Evolutionary conservation across 2,113 vertebrate genomes (phyloP), one percentile per base, ranked within the genome.

Genomic region (Pleuronectes platessa): DNA sequence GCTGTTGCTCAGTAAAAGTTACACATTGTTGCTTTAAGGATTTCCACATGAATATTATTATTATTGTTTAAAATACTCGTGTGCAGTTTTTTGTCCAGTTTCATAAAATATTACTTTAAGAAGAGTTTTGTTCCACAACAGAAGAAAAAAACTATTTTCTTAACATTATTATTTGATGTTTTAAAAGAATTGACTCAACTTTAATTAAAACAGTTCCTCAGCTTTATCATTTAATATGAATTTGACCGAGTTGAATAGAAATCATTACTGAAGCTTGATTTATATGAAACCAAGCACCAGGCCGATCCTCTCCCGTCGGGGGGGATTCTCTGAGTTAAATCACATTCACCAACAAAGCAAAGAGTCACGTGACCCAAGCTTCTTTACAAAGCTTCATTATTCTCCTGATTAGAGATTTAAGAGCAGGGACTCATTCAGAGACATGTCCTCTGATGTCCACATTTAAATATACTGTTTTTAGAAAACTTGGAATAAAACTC

Each of bases 211-310:
- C 49, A 74, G 66, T 76, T 74, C 27, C 35, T 8, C 2, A 14
- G 12, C 68, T 78, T 79, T 68, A 79, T 84, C 27, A 68, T 76
- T 79, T 74, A 71, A 71, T 69, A 69, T 72, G 76, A 74, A 63
- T 60, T 68, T 42, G 56, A 18, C 27, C 7, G 64, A 74, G 24
- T 65, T 31, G 15, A 81, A 83, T 65, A 54, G 23, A 72, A 89
- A 63, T 67, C 17, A 61, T 81, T 45, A 67, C 8, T 5, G 3
- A 65, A 59, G 58, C 23, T 11, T 70, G 76, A 78, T 79, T 76
- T 77, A 71, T 84, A 26, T 76, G 45, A 79, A 71, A 59, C 4
- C 59, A 68, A 59, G 3, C 59, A 65, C 69, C 45, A 15, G 26
- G 31, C 42, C 67, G 67, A 59, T 12, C 37, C 37, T 10, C 37